phyloP scores from a whole-genome alignment of 2,113 vertebrate species.

The Oreochromis niloticus region DNA sequence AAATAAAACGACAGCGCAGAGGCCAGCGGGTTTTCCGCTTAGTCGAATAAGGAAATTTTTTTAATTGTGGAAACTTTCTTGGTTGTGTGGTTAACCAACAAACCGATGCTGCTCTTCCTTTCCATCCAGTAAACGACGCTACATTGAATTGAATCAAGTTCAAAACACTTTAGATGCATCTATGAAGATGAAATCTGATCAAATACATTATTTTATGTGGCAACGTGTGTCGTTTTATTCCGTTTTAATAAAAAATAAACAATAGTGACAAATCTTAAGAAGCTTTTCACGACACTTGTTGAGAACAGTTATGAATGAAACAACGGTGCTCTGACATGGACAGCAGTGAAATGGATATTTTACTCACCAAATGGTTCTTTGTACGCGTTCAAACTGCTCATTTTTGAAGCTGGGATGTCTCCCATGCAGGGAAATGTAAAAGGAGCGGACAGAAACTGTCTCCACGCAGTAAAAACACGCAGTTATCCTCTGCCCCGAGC shows the following conservation, averaged over 20 bases:
- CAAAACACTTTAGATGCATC: background rate
- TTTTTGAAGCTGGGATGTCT: slow-evolving; percentile 14
- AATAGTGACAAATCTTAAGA: background rate
- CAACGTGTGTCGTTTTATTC: background rate
- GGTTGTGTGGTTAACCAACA: background rate
- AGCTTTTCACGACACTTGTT: background rate
- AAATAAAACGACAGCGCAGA: too few relatives aligned
- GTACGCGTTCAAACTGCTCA: slow-evolving; percentile 61
- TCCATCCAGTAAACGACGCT: background rate
- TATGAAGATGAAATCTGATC: background rate
- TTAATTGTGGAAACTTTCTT: background rate
- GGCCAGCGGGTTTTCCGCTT: background rate
- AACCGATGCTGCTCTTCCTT: background rate
- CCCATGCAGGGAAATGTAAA: background rate
- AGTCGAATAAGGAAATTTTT: background rate
- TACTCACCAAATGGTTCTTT: slow-evolving; percentile 66
- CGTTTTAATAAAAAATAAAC: background rate
- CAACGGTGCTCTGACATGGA: background rate
- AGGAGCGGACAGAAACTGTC: too few relatives aligned
- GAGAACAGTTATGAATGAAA: background rate
- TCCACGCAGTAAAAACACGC: background rate
- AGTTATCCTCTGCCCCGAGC: background rate
- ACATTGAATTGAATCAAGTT: background rate
- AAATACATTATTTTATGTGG: background rate
- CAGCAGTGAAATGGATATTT: background rate